A percentile compares a stretch with the other conserved stretches of the same genome.
Conservation (phyloP, 2,888 invertebrate species). For the Coelopa pilipes region DNA sequence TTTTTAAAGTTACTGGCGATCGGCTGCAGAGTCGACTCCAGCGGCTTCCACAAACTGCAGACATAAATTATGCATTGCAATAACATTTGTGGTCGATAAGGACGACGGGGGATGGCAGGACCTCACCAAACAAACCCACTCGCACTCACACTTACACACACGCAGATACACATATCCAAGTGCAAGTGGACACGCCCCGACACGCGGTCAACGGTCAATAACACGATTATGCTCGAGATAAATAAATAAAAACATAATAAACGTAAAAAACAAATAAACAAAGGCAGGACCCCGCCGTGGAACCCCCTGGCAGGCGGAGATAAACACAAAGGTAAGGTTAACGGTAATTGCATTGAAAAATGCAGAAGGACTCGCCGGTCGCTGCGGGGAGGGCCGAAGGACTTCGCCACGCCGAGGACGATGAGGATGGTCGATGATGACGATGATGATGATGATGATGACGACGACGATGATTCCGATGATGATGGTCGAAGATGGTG, state of each 20-base stretch:
- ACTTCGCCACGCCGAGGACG: neutral
- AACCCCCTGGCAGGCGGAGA: neutral
- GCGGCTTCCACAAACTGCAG: neutral
- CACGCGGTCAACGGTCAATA: constrained; percentile 39
- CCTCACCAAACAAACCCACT: too few species aligned
- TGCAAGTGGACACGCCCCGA: neutral
- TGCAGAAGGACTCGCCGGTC: constrained; percentile 40
- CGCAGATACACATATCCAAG: too few species aligned
- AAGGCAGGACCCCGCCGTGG: neutral
- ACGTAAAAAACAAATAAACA: constrained; percentile 41
- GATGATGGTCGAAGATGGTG: constrained; percentile 36
- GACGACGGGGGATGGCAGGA: neutral
- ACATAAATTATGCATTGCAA: constrained; percentile 34
- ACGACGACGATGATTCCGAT: constrained; percentile 38
- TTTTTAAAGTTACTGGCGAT: too few species aligned
- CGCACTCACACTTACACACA: too few species aligned
- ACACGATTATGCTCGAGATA: constrained; percentile 44
- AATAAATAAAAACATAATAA: constrained; percentile 45
- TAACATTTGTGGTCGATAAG: constrained; percentile 35
- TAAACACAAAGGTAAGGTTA: constrained; percentile 44
- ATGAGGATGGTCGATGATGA: neutral
- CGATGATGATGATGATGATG: constrained; percentile 32
- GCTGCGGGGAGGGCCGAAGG: constrained; percentile 26
- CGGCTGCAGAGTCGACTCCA: too few species aligned
- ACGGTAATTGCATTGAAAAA: constrained; percentile 52